Percentiles rank a stretch among this genome's conserved stretches.
phyloP scores from a whole-genome alignment of 2,888 invertebrate species.

The Furcula furcula region DNA sequence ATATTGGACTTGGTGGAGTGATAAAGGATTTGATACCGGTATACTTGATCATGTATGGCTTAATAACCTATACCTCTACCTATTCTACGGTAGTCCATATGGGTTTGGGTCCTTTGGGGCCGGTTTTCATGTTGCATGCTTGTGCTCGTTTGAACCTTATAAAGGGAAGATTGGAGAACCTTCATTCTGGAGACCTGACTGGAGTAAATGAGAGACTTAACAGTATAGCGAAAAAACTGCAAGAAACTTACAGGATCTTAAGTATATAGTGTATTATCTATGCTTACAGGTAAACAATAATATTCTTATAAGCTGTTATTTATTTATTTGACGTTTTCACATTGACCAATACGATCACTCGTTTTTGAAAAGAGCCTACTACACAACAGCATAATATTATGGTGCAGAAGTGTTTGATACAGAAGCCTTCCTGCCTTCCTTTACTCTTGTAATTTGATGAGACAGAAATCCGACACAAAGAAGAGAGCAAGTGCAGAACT shows the following conservation, averaged over 20 bases:
- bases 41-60: constrained; percentile 4
- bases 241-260: constrained; percentile 15
- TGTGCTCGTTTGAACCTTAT: constrained; percentile 18
- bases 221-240: constrained; percentile 9
- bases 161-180: constrained; percentile 3
- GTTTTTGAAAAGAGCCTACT: no score
- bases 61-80: not conserved
- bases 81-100: constrained; percentile 3
- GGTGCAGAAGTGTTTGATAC: no score
- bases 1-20: constrained; percentile 12
- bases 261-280: no score
- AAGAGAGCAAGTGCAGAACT: no score
- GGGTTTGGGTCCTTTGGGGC: constrained; percentile 13
- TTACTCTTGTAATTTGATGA: no score
- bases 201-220: constrained; percentile 6
- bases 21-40: constrained; percentile 6
- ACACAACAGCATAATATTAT: no score
- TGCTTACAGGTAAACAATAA: no score
- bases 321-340: no score
- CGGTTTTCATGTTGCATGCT: constrained; percentile 16
- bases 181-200: constrained; percentile 5
- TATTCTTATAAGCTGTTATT: no score
- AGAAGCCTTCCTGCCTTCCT: no score
- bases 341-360: no score
- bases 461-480: no score